These are phyloP conservation scores for Lathamus discolor DNA, from an alignment of 2,113 vertebrate species.

Conservation along the genomic window DNA sequence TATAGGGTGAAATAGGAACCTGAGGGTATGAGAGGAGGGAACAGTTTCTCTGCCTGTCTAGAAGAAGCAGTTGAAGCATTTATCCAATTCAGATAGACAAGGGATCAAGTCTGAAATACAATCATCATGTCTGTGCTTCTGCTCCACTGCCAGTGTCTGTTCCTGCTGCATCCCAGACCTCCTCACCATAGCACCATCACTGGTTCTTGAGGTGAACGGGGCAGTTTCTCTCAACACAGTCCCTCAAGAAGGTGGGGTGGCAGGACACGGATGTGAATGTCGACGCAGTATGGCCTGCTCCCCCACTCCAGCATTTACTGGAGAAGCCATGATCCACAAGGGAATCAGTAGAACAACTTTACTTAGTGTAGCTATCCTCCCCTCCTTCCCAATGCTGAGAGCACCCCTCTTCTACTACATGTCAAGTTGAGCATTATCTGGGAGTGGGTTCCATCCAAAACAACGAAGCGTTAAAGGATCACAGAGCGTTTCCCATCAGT, in stretches of 20 bases:
- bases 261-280: neutral
- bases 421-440: neutral
- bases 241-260: neutral
- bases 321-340: accelerated
- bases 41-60: neutral
- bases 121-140: accelerated
- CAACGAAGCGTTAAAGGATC: neutral
- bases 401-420: neutral
- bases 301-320: neutral
- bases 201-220: accelerated
- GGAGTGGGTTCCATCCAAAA: neutral
- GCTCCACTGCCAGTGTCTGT: neutral
- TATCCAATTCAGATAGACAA: neutral
- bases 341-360: neutral
- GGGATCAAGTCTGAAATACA: neutral
- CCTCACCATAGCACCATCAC: neutral
- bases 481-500: neutral
- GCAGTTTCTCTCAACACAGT: neutral
- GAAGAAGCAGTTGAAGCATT: neutral
- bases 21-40: neutral
- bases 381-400: neutral
- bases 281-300: neutral
- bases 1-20: neutral
- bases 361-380: neutral
- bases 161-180: neutral